A percentile compares a stretch with the other conserved stretches of the same genome.
Conservation (phyloP, 1,140 invertebrate genomes). For the Cyphomyrmex costatus region DNA sequence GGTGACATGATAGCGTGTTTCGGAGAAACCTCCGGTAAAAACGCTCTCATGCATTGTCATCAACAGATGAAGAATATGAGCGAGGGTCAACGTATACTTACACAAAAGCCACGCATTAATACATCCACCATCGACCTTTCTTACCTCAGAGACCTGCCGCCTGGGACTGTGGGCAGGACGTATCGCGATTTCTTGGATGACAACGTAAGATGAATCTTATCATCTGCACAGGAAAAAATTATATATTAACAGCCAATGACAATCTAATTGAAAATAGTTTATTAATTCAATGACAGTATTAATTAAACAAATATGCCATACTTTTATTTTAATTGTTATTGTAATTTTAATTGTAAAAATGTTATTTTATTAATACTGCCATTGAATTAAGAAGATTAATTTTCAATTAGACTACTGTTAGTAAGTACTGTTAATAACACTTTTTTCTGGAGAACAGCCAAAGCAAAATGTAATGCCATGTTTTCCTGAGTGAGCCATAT, state of each 20-base stretch:
- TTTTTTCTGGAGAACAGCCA: too few species aligned
- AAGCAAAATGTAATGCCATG: background rate
- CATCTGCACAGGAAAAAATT: too few species aligned
- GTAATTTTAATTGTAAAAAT: too few species aligned
- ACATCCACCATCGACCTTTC: conserved; percentile 93
- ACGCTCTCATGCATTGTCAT: conserved; percentile 90
- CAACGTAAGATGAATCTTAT: conserved; percentile 88
- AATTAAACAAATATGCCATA: too few species aligned
- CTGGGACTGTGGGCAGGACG: conserved; percentile 93
- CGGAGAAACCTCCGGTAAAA: conserved; percentile 94
- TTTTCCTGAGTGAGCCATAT: conserved; percentile 5
- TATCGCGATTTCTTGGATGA: conserved; percentile 94
- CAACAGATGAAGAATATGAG: conserved; percentile 89
- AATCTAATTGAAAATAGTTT: too few species aligned
- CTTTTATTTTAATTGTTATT: too few species aligned
- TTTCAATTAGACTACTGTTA: too few species aligned
- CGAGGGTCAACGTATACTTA: conserved; percentile 92
- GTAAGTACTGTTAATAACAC: too few species aligned
- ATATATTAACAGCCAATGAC: too few species aligned
- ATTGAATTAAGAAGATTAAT: too few species aligned
- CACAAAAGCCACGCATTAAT: conserved; percentile 95
- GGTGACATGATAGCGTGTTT: conserved; percentile 98
- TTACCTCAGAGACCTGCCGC: conserved; percentile 90
- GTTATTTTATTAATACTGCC: too few species aligned
- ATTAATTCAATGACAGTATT: too few species aligned